Percentiles rank a stretch among this genome's conserved stretches.
These are phyloP conservation scores for Gambusia affinis DNA, from an alignment of 2,113 vertebrate species.

Conservation along the genomic window DNA sequence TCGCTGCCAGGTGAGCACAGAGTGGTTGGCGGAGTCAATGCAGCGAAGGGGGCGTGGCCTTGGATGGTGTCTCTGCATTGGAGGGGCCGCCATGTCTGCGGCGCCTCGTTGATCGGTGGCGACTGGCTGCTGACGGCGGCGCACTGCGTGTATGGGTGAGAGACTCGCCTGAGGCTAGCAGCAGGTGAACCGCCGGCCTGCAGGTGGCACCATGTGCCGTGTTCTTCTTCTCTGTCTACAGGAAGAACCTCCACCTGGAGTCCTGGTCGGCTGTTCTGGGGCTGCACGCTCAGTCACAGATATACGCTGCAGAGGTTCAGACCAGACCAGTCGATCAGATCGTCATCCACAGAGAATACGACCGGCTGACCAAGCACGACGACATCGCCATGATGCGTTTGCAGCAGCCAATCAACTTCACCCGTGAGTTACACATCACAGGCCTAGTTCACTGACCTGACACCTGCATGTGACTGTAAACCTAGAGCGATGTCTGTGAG, in stretches of 20 bases:
- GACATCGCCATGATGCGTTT: constrained; percentile 92
- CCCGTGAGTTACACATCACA: constrained; percentile 74
- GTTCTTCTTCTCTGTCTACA: constrained; percentile 44
- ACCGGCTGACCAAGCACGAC: constrained; percentile 81
- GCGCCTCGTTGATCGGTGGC: constrained; percentile 83
- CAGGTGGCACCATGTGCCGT: neutral
- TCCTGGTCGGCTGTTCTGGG: constrained; percentile 85
- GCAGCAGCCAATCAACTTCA: constrained; percentile 81
- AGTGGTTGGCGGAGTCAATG: constrained; percentile 85
- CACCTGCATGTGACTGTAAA: neutral
- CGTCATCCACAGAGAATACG: constrained; percentile 85
- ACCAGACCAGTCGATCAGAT: constrained; percentile 79
- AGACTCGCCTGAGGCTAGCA: neutral
- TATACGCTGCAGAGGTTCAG: constrained; percentile 62
- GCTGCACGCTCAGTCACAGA: constrained; percentile 75
- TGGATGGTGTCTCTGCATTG: constrained; percentile 88
- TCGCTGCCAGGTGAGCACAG: constrained; percentile 42
- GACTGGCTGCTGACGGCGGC: constrained; percentile 92
- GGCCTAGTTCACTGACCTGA: neutral
- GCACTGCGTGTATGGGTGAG: constrained; percentile 92
- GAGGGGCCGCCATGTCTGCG: constrained; percentile 74
- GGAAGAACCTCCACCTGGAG: constrained; percentile 83
- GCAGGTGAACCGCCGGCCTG: neutral
- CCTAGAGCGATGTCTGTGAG: no score
- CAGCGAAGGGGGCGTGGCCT: constrained; percentile 86